Evolutionary conservation across 2,888 invertebrate species (phyloP).

Genomic region (Dinocampus coccinellae): DNA sequence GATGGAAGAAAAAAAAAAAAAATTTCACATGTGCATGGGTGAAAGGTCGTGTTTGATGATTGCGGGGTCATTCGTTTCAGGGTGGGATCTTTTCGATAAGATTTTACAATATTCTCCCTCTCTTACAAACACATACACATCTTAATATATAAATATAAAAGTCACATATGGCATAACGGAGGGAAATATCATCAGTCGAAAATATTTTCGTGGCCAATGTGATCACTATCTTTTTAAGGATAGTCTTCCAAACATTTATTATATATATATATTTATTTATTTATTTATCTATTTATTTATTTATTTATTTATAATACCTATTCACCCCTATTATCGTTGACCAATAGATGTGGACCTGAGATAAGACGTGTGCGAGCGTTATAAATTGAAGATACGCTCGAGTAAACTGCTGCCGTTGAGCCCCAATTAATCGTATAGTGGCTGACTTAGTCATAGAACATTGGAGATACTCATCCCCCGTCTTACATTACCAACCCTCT

Average conservation of each 20-base stretch:
- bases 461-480: constrained; percentile 36
- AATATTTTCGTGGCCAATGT: constrained; percentile 44
- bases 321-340: constrained; percentile 43
- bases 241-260: constrained; percentile 52
- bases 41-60: constrained; percentile 21
- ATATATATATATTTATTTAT: constrained; percentile 11
- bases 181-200: constrained; percentile 38
- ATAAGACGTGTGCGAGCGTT: constrained; percentile 12
- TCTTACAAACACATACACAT: no score
- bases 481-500: constrained; percentile 26
- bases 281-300: constrained; percentile 8
- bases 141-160: no score
- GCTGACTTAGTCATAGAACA: constrained; percentile 49
- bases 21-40: constrained; percentile 15
- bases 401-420: constrained; percentile 52
- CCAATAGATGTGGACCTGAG: constrained; percentile 33
- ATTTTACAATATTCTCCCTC: no score
- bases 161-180: constrained; percentile 58
- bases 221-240: constrained; percentile 56
- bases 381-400: constrained; percentile 45
- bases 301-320: constrained; percentile 33
- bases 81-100: constrained; percentile 48
- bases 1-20: constrained; percentile 12
- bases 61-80: constrained; percentile 31
- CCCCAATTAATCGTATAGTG: constrained; percentile 60